phyloP scores from a whole-genome alignment of 2,888 invertebrate species.

The Tinea pellionella region DNA sequence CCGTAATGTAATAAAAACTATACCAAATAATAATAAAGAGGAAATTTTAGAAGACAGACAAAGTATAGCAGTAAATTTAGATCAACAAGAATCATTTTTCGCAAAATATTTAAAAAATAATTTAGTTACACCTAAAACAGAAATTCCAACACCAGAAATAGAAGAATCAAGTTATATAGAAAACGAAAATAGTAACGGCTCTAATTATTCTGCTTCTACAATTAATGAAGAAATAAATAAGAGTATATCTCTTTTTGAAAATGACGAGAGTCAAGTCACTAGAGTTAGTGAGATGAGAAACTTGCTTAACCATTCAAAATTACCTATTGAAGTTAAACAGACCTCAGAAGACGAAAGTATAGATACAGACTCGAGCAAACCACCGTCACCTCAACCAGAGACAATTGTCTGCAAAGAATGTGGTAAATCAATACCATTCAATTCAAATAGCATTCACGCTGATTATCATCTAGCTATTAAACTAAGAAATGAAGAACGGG shows the following conservation, averaged over 20 bases:
- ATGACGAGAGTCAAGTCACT: conserved; percentile 37
- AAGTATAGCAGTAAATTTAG: conserved; percentile 24
- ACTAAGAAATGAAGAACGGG: conserved; percentile 69
- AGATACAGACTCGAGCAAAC: conserved; percentile 9
- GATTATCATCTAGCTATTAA: conserved; percentile 81
- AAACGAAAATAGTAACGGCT: conserved; percentile 45
- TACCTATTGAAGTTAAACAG: conserved; percentile 23
- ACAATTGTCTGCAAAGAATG: conserved; percentile 73
- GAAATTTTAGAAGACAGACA: conserved; percentile 14
- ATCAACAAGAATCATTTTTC: conserved; percentile 60
- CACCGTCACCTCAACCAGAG: conserved; percentile 21
- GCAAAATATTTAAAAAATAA: conserved; percentile 40
- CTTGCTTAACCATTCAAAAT: conserved; percentile 27
- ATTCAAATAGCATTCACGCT: conserved; percentile 74
- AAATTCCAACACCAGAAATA: neutral
- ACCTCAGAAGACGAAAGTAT: conserved; percentile 18
- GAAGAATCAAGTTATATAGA: conserved; percentile 20
- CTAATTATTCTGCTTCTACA: conserved; percentile 52
- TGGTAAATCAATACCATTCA: conserved; percentile 62
- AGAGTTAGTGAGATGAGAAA: conserved; percentile 44
- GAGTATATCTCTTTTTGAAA: conserved; percentile 54
- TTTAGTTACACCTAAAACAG: neutral
- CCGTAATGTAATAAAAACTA: neutral
- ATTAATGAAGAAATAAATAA: conserved; percentile 60
- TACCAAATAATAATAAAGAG: conserved; percentile 1